A percentile compares a stretch with the other conserved stretches of the same genome.
These are phyloP conservation scores for Micromussa lordhowensis DNA, from an alignment of 92 coral and sea anemone species.

Conservation along the genomic window DNA sequence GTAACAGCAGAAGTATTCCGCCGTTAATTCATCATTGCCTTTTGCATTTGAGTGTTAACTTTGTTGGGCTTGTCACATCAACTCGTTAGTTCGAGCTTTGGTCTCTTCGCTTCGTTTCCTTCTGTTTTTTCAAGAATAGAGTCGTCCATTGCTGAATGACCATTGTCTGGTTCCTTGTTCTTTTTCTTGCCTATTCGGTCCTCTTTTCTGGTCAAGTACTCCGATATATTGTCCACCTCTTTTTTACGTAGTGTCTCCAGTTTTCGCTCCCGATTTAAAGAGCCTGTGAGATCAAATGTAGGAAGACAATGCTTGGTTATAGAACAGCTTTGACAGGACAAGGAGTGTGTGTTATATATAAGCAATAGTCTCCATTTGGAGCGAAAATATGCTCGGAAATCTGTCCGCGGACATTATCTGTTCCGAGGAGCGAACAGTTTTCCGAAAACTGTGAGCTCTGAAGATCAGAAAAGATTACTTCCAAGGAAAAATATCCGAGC, in stretches of 20 bases:
- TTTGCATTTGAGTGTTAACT: background rate
- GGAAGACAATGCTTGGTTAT: background rate
- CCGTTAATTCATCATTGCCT: background rate
- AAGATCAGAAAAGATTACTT: no score
- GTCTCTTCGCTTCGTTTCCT: slow-evolving; percentile 35
- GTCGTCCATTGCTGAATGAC: background rate
- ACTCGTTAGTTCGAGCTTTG: slow-evolving; percentile 13
- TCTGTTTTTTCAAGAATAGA: background rate
- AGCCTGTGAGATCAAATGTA: slow-evolving; percentile 49
- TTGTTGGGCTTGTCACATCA: background rate
- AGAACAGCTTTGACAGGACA: background rate
- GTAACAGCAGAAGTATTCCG: background rate
- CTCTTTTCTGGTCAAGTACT: slow-evolving; percentile 84
- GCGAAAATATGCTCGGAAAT: no score
- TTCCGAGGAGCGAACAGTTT: no score
- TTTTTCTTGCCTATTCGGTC: slow-evolving; percentile 82
- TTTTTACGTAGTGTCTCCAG: slow-evolving; percentile 80
- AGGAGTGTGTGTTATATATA: background rate
- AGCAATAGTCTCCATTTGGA: no score
- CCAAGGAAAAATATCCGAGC: no score
- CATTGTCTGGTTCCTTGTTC: background rate
- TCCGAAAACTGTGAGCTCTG: no score
- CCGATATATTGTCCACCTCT: slow-evolving; percentile 80
- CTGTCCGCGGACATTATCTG: no score
- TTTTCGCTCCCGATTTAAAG: slow-evolving; percentile 70